A percentile compares a stretch with the other conserved stretches of the same genome.
Evolutionary conservation across 1,140 invertebrate species (phyloP).

Genomic region (Amyelois transitella): DNA sequence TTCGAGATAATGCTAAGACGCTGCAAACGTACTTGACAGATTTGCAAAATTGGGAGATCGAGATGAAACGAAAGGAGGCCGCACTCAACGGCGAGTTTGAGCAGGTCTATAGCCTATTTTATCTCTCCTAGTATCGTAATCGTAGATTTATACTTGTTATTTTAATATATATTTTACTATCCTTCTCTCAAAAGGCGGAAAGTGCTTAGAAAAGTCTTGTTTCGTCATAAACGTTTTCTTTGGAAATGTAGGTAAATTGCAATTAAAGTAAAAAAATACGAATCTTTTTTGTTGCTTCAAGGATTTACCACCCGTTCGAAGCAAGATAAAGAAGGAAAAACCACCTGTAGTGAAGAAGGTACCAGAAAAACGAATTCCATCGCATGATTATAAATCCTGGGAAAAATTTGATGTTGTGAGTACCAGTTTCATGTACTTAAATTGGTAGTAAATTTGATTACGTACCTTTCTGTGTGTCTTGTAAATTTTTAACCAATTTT

Average conservation of each 20-base stretch:
- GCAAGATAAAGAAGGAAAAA: conserved; percentile 69
- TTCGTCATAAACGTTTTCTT: no score
- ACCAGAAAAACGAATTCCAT: conserved; percentile 61
- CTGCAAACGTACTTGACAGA: conserved; percentile 84
- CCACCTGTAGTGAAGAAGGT: conserved; percentile 42
- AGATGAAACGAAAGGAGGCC: conserved; percentile 88
- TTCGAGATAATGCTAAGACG: conserved; percentile 83
- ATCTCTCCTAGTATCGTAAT: neutral
- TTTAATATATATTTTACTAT: neutral
- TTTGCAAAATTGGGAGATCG: conserved; percentile 87
- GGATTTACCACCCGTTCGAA: conserved; percentile 75
- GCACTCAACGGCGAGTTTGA: conserved; percentile 69
- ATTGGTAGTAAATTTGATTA: neutral
- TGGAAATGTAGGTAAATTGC: no score
- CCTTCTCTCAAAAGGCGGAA: no score
- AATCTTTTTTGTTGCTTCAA: conserved; percentile 17
- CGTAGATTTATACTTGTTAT: neutral
- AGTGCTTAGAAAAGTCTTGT: no score
- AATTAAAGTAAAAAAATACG: no score
- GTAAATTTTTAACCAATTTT: no score
- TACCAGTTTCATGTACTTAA: conserved; percentile 11
- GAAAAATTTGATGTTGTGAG: conserved; percentile 88
- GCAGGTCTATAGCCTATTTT: conserved; percentile 41
- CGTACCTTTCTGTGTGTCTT: no score
- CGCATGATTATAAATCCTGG: conserved; percentile 83